These are phyloP conservation scores for Volucella bombylans DNA, from an alignment of 2,888 invertebrate genomes.

Conservation along the genomic window DNA sequence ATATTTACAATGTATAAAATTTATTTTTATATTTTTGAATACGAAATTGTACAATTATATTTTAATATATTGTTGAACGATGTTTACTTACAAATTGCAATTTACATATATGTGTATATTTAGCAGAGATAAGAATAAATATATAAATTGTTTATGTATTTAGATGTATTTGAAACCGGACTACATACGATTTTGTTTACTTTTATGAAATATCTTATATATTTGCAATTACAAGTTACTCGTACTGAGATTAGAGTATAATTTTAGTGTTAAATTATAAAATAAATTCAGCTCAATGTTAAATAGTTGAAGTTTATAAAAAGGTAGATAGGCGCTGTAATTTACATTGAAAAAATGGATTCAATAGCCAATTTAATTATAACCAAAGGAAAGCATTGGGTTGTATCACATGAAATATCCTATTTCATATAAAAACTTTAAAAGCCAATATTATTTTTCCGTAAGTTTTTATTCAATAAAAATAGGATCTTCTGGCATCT, in stretches of 20 bases:
- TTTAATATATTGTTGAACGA: constrained; percentile 63
- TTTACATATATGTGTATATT: constrained; percentile 2
- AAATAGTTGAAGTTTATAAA: background rate
- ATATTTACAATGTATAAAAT: constrained; percentile 17
- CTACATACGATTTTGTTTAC: constrained; percentile 7
- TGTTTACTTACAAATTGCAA: constrained; percentile 32
- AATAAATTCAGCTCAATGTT: constrained; percentile 45
- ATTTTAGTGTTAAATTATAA: constrained; percentile 45
- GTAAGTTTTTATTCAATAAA: too few species aligned
- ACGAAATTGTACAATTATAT: constrained; percentile 59
- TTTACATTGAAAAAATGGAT: too few species aligned
- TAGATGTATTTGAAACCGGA: background rate
- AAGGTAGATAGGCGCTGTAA: too few species aligned
- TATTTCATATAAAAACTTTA: too few species aligned
- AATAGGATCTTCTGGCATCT: too few species aligned
- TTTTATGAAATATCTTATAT: background rate
- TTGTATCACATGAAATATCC: too few species aligned
- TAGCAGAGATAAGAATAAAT: constrained; percentile 16
- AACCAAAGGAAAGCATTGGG: too few species aligned
- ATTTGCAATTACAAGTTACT: constrained; percentile 38
- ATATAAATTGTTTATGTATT: constrained; percentile 33
- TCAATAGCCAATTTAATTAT: too few species aligned
- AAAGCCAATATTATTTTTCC: too few species aligned
- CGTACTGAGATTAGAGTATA: constrained; percentile 8
- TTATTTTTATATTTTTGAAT: constrained; percentile 50